These are phyloP conservation scores for Nesidiocoris tenuis DNA, from an alignment of 2,888 invertebrate species.

Conservation along the genomic window DNA sequence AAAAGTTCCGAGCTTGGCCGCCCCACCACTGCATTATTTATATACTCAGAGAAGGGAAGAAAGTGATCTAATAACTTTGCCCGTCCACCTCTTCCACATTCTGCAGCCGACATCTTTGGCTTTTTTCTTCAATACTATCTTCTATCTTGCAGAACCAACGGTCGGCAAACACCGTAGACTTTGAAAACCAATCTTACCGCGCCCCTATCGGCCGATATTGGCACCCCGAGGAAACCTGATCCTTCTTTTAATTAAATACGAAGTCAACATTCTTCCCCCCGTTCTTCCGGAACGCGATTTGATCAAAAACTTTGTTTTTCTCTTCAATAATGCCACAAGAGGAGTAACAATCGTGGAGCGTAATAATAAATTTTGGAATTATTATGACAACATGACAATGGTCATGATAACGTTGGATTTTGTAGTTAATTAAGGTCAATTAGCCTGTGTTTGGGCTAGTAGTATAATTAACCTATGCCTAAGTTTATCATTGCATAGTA, in stretches of 20 bases:
- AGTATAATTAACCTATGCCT: no score
- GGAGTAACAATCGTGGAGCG: no score
- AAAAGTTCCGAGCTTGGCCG: conserved; percentile 13
- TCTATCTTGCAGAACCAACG: conserved; percentile 12
- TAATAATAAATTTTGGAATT: no score
- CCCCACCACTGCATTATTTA: conserved; percentile 37
- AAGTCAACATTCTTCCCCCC: conserved; percentile 7
- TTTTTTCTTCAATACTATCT: neutral
- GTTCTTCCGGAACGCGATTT: conserved; percentile 6
- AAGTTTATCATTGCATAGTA: no score
- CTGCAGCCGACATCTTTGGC: neutral
- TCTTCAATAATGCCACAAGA: no score
- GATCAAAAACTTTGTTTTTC: conserved; percentile 2
- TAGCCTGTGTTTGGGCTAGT: no score
- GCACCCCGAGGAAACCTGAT: conserved; percentile 31
- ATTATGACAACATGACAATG: no score
- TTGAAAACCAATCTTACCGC: conserved; percentile 41
- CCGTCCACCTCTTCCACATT: conserved; percentile 8
- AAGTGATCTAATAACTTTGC: conserved; percentile 40
- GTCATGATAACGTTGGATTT: no score
- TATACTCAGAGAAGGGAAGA: conserved; percentile 30
- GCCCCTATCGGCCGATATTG: conserved; percentile 34
- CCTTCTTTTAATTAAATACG: conserved; percentile 40
- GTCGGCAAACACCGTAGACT: conserved; percentile 40
- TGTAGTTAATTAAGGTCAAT: no score